phyloP scores from a whole-genome alignment of 2,113 vertebrate species.

The Coptodon rendalli region DNA sequence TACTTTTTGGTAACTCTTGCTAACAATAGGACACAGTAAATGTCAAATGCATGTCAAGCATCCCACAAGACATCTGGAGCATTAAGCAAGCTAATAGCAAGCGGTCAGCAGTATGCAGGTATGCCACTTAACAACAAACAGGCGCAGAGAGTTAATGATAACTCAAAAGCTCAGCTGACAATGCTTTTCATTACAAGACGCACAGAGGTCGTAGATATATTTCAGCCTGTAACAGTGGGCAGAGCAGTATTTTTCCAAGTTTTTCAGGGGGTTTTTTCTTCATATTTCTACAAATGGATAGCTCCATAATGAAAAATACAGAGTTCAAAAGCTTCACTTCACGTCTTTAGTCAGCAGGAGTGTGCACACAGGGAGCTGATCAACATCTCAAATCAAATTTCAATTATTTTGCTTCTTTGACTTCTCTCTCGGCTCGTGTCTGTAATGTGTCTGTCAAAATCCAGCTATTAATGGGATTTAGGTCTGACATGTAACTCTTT shows the following conservation, averaged over 20 bases:
- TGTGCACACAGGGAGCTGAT: background rate
- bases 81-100: background rate
- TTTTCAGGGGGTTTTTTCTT: background rate
- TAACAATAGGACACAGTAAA: background rate
- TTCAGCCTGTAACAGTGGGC: background rate
- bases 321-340: background rate
- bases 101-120: background rate
- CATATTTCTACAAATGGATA: background rate
- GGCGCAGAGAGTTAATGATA: background rate
- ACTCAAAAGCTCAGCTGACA: background rate
- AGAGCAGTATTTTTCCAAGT: background rate
- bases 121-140: background rate
- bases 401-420: background rate
- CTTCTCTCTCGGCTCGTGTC: background rate
- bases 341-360: background rate
- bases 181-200: accelerated
- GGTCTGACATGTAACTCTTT: background rate
- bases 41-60: background rate
- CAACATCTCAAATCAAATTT: background rate
- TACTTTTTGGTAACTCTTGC: background rate
- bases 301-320: background rate
- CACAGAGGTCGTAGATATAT: accelerated
- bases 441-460: background rate
- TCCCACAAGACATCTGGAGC: background rate
- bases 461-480: background rate